A percentile compares a stretch with the other conserved stretches of the same genome.
Evolutionary conservation across 2,888 invertebrate species (phyloP).

Genomic region (Ophion costatus): DNA sequence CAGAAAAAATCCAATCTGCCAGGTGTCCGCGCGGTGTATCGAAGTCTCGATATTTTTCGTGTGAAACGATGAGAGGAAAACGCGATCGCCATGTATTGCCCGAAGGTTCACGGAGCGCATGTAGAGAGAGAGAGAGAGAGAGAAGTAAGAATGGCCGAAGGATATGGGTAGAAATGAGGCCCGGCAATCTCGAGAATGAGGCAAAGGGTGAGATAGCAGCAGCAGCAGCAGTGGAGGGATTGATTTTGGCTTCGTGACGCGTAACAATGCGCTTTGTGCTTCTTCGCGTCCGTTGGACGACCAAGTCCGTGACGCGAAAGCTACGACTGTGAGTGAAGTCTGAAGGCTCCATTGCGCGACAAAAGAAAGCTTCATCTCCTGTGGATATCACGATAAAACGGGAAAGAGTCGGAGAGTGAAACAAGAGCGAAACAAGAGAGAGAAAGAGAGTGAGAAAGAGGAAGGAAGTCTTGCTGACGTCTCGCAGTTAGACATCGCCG

Average conservation of each 20-base stretch:
- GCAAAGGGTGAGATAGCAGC: slow-evolving; percentile 15
- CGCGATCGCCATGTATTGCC: slow-evolving; percentile 26
- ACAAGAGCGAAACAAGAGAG: background rate
- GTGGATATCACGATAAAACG: slow-evolving; percentile 23
- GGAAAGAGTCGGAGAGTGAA: slow-evolving; percentile 2
- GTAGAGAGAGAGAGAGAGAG: slow-evolving; percentile 7
- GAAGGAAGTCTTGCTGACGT: slow-evolving; percentile 17
- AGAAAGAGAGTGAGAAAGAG: background rate
- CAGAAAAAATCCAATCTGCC: slow-evolving; percentile 17
- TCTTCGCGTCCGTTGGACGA: slow-evolving; percentile 34
- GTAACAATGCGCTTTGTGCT: slow-evolving; percentile 61
- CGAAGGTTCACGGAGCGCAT: slow-evolving; percentile 11
- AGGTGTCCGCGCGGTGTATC: slow-evolving; percentile 3
- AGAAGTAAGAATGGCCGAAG: slow-evolving; percentile 18
- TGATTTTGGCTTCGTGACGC: slow-evolving; percentile 48
- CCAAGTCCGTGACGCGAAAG: slow-evolving; percentile 44
- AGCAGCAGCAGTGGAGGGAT: slow-evolving; percentile 26
- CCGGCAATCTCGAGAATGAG: slow-evolving; percentile 38
- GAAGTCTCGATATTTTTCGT: slow-evolving; percentile 39
- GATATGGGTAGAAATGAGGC: slow-evolving; percentile 40
- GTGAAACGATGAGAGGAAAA: slow-evolving; percentile 42
- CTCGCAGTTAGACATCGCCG: slow-evolving; percentile 10
- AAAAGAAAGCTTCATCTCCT: slow-evolving; percentile 43
- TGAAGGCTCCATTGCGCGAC: slow-evolving; percentile 50
- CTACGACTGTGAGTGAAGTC: slow-evolving; percentile 41